phyloP scores from a whole-genome alignment of 2,888 invertebrate genomes.

The Adelphocoris suturalis region DNA sequence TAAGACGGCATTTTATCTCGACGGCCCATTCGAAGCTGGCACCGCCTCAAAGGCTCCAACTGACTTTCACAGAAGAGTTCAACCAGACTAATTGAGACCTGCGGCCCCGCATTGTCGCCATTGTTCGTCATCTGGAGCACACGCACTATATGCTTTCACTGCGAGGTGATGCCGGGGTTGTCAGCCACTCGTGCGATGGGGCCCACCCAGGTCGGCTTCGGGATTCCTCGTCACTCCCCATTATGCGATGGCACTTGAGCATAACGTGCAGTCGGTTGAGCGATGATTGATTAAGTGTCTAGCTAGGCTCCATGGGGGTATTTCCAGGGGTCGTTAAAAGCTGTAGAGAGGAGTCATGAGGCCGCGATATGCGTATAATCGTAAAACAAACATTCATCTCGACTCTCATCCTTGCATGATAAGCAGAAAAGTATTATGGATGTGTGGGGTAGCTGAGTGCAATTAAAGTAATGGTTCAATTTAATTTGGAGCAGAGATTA shows the following conservation, averaged over 20 bases:
- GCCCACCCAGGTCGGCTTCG: constrained; percentile 30
- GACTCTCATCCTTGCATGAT: neutral
- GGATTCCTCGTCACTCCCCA: constrained; percentile 27
- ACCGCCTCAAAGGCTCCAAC: constrained; percentile 42
- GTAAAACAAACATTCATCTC: neutral
- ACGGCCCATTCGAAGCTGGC: neutral
- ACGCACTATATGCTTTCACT: constrained; percentile 44
- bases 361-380: constrained; percentile 9
- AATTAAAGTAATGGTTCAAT: no score
- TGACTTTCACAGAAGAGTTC: constrained; percentile 43
- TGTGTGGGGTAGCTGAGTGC: neutral
- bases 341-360: constrained; percentile 8
- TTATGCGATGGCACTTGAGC: constrained; percentile 17
- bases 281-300: constrained; percentile 17
- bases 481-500: no score
- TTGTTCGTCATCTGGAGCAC: constrained; percentile 61
- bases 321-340: neutral
- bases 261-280: constrained; percentile 4
- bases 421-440: neutral
- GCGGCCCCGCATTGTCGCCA: constrained; percentile 45
- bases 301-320: neutral
- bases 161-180: neutral
- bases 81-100: constrained; percentile 51
- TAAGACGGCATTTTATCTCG: constrained; percentile 45
- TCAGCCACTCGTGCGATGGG: neutral